Base-by-base conservation (phyloP, 2,797 vertebrate genomes). In the Catostomus latipinnis region DNA sequence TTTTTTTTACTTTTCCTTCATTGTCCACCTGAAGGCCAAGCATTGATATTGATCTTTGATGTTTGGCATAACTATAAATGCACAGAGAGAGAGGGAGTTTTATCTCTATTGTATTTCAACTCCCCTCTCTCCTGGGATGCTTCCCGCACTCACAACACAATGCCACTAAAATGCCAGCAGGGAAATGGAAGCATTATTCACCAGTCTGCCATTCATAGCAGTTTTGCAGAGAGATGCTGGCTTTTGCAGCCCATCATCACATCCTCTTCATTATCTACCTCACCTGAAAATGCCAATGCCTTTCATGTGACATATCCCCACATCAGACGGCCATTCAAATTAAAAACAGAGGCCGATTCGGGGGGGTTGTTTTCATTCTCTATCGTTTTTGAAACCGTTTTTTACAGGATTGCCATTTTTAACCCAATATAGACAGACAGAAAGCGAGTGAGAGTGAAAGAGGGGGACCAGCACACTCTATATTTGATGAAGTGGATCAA, bases 131-230 rank as follows among this genome's bases (percentile, higher is more conserved):
- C 88, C 78, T 80, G 86, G 87, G 89, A 91, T 82, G 82, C 89
- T 86, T 81, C 74, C 83, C 63, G 70, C 71, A 76, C 82, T 91
- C 90, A 86, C 88, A 92, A 92, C 88, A 91, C 92, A 93, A 94
- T 93, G 93, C 92, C 93, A 93, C 88, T 89, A 92, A 93, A 94
- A 94, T 93, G 92, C 91, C 93, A 94, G 85, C 65, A 84, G 89
- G 91, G 90, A 93, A 92, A 92, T 89, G 60, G 87, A 90, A 81
- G 84, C 82, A 81, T 92, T 87, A 91, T 82, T 82, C 84, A 86
- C 66, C 82, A 81, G 83, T 84, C 84, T 84, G 69, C 88, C 89
- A 88, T 78, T 92, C 85, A 89, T 84, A 49, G 22, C 43, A 50
- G 16, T 54, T 54, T 50, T 53, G 84, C 74, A 68, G 81, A 84